Conservation (phyloP, 2,888 invertebrate species). For the Branchipolynoe longqiensis region DNA sequence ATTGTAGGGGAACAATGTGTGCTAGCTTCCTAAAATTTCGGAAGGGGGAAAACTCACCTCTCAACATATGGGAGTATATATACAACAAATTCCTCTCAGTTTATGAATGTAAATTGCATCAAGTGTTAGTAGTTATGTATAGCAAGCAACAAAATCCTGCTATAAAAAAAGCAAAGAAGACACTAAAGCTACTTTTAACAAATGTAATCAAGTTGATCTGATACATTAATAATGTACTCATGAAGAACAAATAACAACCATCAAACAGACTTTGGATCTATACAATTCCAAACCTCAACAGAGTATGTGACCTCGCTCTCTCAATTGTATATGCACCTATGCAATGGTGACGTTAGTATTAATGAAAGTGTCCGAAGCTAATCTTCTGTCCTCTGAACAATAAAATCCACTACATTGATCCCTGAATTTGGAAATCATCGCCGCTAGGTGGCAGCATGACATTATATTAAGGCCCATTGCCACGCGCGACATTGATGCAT, state of each 20-base stretch:
- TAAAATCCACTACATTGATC: slow-evolving; percentile 43
- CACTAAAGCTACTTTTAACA: slow-evolving; percentile 48
- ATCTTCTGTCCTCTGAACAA: slow-evolving; percentile 24
- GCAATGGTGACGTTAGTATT: neutral
- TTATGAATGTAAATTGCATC: slow-evolving; percentile 27
- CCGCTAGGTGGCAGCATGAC: slow-evolving; percentile 30
- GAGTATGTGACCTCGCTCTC: slow-evolving; percentile 30
- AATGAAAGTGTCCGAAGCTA: slow-evolving; percentile 19
- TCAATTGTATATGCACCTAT: neutral
- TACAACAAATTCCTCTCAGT: neutral
- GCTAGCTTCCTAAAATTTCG: slow-evolving; percentile 18
- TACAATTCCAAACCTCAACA: slow-evolving; percentile 40
- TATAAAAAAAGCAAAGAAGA: slow-evolving; percentile 51
- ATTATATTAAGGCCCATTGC: neutral
- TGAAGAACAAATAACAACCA: slow-evolving; percentile 53
- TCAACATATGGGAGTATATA: slow-evolving; percentile 24
- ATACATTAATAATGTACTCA: slow-evolving; percentile 22
- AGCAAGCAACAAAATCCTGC: slow-evolving; percentile 46
- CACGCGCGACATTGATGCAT: neutral
- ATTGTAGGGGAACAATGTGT: too few species aligned
- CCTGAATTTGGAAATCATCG: slow-evolving; percentile 49
- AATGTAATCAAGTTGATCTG: slow-evolving; percentile 37
- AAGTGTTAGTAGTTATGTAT: slow-evolving; percentile 50
- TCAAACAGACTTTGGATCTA: slow-evolving; percentile 49
- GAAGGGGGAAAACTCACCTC: neutral